Percentiles rank a stretch among this genome's conserved stretches.
phyloP scores from a whole-genome alignment of 2,113 vertebrate species.

The Suncus etruscus region DNA sequence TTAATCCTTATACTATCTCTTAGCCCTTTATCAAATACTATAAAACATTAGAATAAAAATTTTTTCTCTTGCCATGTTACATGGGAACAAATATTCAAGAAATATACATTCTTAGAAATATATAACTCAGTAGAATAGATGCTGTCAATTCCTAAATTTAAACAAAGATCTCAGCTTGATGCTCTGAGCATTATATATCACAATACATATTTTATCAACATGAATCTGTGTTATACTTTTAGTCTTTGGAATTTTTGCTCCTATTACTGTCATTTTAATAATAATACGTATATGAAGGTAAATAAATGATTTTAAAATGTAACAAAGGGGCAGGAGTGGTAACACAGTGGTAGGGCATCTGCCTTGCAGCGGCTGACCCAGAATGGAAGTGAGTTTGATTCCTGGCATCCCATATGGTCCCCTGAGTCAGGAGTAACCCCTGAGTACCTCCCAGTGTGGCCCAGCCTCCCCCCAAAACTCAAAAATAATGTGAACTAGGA shows the following conservation, averaged over 20 bases:
- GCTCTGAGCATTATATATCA: neutral
- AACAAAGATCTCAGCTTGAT: neutral
- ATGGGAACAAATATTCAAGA: neutral
- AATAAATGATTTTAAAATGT: slow-evolving; percentile 54
- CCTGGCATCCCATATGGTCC: no score
- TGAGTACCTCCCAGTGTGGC: no score
- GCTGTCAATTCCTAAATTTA: neutral
- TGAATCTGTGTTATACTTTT: slow-evolving; percentile 2
- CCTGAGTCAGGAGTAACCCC: no score
- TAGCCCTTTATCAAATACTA: slow-evolving; percentile 33
- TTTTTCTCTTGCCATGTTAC: neutral
- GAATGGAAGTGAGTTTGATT: no score
- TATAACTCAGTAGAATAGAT: neutral
- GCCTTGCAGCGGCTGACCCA: no score
- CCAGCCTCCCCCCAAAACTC: no score
- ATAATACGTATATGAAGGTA: slow-evolving; percentile 11
- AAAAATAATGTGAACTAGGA: neutral
- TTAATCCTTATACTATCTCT: no score
- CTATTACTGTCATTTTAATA: slow-evolving; percentile 51
- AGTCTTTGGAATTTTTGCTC: slow-evolving; percentile 46
- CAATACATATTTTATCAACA: neutral
- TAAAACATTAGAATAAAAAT: slow-evolving; percentile 31
- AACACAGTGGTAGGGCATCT: no score
- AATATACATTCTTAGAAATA: no score
- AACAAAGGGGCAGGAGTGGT: neutral